Base-by-base conservation (phyloP, 2,113 vertebrate species). In the Aldabrachelys gigantea region DNA sequence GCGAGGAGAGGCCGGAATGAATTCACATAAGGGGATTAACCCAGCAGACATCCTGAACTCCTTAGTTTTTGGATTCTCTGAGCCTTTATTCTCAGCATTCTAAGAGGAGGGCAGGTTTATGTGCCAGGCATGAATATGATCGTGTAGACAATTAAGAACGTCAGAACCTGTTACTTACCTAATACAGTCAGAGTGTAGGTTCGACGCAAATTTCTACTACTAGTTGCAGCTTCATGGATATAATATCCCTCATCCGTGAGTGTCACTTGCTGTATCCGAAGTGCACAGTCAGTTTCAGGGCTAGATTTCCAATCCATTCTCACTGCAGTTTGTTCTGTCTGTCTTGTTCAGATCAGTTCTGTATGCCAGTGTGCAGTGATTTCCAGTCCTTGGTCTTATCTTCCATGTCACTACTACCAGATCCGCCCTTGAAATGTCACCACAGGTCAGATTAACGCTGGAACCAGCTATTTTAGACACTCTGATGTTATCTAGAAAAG, bases 221-320 rank as follows among this genome's bases (percentile, higher is more conserved):
- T 0, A 44, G 19, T 0, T 82, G 0, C 56, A 0, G 5, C 1
- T 3, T 84, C 25, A 0, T 98, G 98, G 31, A 0, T 57, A 89
- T 98, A 98, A 56, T 10, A 6, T 38, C 98, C 97, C 2, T 98
- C 97, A 27, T 97, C 94, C 31, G 10, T 54, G 69, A 56, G 31
- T 75, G 12, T 62, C 85, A 97, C 95, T n/a, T 90, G 90, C 3
- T 0, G 3, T 72, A 98, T 96, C 69, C 88, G 95, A 56, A 98
- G 97, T 25, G n/a, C 0, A 25, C 7, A 3, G 38, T 35, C 5
- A 41, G 0, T 0, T 0, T 59, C 87, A 59, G 94, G 59, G 76
- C 31, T 91, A 84, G 21, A 87, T 57, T 4, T 49, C 97, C 96
- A 98, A 29, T 78, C 87, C 6, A 98, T 69, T 95, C n/a, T 56